Base-by-base conservation (phyloP, 2,113 vertebrate genomes). In the Pavo muticus region DNA sequence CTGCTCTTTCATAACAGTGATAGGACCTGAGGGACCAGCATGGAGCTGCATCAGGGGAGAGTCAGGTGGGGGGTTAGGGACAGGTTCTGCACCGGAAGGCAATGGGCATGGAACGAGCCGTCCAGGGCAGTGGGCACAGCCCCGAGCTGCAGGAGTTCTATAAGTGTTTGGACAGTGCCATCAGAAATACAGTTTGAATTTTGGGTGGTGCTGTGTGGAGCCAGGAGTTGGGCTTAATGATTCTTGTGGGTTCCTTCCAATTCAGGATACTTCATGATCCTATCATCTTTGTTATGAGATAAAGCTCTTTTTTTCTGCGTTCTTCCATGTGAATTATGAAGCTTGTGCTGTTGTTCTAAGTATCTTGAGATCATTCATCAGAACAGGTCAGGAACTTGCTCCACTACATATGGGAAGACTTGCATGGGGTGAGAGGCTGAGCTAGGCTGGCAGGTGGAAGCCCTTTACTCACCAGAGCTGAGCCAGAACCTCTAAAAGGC, bases 401-500 rank as follows among this genome's bases (percentile, higher is more conserved):
- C 14, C 27, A 54, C 15, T 20, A 54, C 10, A 1, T 16, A 6
- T 2, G 7, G 32, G 47, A 81, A 73, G 6, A 16, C 19, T 67
- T 80, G 9, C 9, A 80, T 24, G 24, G 21, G 44, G 8, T 48
- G 12, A 15, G 14, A 37, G 60, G 12, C 7, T 67, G 24, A 0
- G 0, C 1, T 7, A 50, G 40, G 32, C 4, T 13, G 20, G 37
- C 17, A 56, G 16, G 2, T 1, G 3, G 11, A 21, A 87, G 4
- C 13, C 7, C 25, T 20, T 12, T 4, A 20, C 0, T 0, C 10
- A 10, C 7, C 10, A 19, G 2, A 23, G 13, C 20, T 84, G 37
- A 89, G 21, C 25, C 52, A 72, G 56, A 60, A 19, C 32, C 25
- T 48, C 27, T 6, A 1, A 11, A 83, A 61, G 8, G 7, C 30